phyloP scores from a whole-genome alignment of 37 sponge, comb jelly and placozoan species.

The Crambe crambe region DNA sequence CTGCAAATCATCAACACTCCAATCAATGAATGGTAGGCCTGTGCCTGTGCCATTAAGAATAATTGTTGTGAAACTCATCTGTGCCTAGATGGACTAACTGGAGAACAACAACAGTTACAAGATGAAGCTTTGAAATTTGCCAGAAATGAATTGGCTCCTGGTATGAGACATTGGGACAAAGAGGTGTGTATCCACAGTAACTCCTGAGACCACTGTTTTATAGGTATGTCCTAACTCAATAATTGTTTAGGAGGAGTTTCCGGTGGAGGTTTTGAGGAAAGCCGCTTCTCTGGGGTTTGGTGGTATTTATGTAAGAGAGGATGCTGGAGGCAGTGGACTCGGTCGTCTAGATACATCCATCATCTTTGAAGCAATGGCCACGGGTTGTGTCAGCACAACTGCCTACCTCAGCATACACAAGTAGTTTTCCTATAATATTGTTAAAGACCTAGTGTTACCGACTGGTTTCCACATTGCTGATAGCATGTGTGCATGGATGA shows the following conservation, averaged over 20 bases:
- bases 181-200: slow-evolving; percentile 27
- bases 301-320: slow-evolving; percentile 78
- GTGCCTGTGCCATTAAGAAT: no score
- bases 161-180: slow-evolving; percentile 87
- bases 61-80: no score
- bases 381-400: slow-evolving; percentile 96
- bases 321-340: slow-evolving; percentile 82
- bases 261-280: slow-evolving; percentile 76
- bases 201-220: neutral
- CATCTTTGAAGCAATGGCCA: slow-evolving; percentile 93
- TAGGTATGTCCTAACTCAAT: neutral
- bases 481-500: slow-evolving; percentile 96
- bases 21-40: no score
- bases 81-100: slow-evolving; percentile 60
- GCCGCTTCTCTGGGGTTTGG: slow-evolving; percentile 94
- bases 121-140: slow-evolving; percentile 79
- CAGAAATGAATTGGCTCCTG: slow-evolving; percentile 75
- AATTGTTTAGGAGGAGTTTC: slow-evolving; percentile 80
- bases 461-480: neutral
- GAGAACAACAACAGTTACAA: slow-evolving; percentile 81
- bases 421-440: slow-evolving; percentile 28
- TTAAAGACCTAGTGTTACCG: neutral
- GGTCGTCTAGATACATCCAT: slow-evolving; percentile 86
- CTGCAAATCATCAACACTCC: no score
- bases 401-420: slow-evolving; percentile 97